Evolutionary conservation across 2,888 invertebrate genomes (phyloP).

Genomic region (Brassicogethes aeneus): DNA sequence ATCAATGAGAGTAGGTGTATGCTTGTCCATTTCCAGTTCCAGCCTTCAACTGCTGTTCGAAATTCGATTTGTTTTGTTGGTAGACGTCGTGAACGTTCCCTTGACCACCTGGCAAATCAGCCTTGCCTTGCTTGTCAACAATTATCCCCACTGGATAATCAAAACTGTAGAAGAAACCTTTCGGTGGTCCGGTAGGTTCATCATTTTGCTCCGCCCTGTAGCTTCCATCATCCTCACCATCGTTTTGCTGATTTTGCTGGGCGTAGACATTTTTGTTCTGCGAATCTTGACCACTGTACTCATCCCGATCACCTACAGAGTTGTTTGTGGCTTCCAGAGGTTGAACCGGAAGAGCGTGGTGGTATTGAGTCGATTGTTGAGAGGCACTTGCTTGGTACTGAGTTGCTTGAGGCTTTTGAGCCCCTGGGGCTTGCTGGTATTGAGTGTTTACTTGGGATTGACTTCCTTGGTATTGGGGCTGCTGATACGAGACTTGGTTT

Average conservation of each 20-base stretch:
- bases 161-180: slow-evolving; percentile 65
- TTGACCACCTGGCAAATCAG: slow-evolving; percentile 13
- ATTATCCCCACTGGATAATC: slow-evolving; percentile 55
- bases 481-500: slow-evolving; percentile 4
- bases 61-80: slow-evolving; percentile 29
- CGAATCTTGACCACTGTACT: slow-evolving; percentile 18
- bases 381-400: slow-evolving; percentile 2
- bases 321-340: slow-evolving; percentile 7
- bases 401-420: slow-evolving; percentile 5
- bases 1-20: background rate
- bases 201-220: slow-evolving; percentile 31
- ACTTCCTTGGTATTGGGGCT: slow-evolving; percentile 2
- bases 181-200: slow-evolving; percentile 43
- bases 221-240: slow-evolving; percentile 17
- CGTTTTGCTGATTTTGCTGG: slow-evolving; percentile 12
- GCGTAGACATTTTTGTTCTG: slow-evolving; percentile 16
- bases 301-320: too few species aligned
- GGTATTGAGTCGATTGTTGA: slow-evolving; percentile 2
- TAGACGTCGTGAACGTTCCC: slow-evolving; percentile 27
- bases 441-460: slow-evolving; percentile 5
- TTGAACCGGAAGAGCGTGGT: background rate
- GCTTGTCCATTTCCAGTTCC: background rate
- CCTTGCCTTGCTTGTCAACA: slow-evolving; percentile 31
- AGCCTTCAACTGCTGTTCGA: slow-evolving; percentile 27
- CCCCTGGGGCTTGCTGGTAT: slow-evolving; percentile 1